Evolutionary conservation across 1,140 invertebrate species (phyloP), one percentile per base, ranked within the genome.

Genomic region (Elymnias hypermnestra): DNA sequence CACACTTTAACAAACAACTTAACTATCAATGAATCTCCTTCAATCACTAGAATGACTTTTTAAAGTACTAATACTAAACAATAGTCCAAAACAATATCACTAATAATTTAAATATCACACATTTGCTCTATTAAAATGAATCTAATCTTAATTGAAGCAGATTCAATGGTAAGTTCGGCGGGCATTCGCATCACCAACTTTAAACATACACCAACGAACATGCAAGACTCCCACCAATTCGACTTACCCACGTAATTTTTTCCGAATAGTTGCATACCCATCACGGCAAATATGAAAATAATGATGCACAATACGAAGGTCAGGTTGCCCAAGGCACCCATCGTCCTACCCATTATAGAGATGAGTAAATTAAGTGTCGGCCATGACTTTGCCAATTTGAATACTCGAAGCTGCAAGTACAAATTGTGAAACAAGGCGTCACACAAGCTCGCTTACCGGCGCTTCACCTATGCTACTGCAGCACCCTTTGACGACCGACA

Each of bases 321-420:
- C 83, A 99, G 89, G 89, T 98, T 99, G 89, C 97, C 97, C 87
- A 99, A 91, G 70, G 97, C 97, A 71, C 97, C 97, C 88, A 99
- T 94, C 18, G 97, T 98, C 88, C 96, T 93, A 67, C 96, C 97
- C 94, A 99, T 98, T 78, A 99, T 99, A 69, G 97, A 97, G 83
- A 99, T 98, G 59, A 99, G 91, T 88, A 98, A 92, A 89, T 99
- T 99, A 75, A 99, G 89, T 46, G 97, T 98, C 63, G 96, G 97
- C 98, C 97, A 99, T 43, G 97, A 99, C 89, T 98, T 99, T 54
- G 98, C 98, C 83, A 99, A 89, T 92, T 99, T 99, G 91, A 99
- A 99, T 73, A 99, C 97, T 90, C 98, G 92, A 56, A 99, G 90
- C 97, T 98, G 90, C 68, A 91, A 91, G 81, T 83, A 73, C 48